Conservation (phyloP, 2,113 vertebrate species). For the Ascaphus truei region DNA sequence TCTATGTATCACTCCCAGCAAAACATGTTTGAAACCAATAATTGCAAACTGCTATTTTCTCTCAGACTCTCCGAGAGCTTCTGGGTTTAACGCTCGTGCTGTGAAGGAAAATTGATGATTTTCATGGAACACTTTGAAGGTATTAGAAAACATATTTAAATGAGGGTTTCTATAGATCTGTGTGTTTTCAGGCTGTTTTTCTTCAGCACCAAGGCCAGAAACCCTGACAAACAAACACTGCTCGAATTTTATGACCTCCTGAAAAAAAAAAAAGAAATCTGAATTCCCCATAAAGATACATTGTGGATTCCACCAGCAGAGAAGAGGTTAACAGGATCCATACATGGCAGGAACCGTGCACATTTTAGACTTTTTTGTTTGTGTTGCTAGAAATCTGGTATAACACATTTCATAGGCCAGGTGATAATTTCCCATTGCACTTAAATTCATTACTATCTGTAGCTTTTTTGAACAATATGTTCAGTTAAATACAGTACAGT, state of each 20-base stretch:
- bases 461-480: too few relatives aligned
- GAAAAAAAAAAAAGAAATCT: neutral
- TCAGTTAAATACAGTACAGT: too few relatives aligned
- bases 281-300: neutral
- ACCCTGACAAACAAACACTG: neutral
- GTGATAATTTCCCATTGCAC: too few relatives aligned
- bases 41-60: conserved; percentile 9
- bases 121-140: conserved; percentile 27
- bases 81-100: conserved; percentile 5
- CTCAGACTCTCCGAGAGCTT: neutral
- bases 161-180: neutral
- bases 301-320: too few relatives aligned
- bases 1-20: neutral
- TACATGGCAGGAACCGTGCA: too few relatives aligned
- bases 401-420: too few relatives aligned
- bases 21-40: conserved; percentile 11
- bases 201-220: neutral
- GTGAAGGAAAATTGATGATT: conserved; percentile 33
- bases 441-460: too few relatives aligned
- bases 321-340: too few relatives aligned
- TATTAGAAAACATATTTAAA: conserved; percentile 30
- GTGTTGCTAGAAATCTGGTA: too few relatives aligned
- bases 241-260: neutral
- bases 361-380: too few relatives aligned
- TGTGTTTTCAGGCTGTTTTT: conserved; percentile 7